Percentiles rank a stretch among this genome's conserved stretches.
phyloP scores from a whole-genome alignment of 2,113 vertebrate species.

The Odobenus rosmarus region DNA sequence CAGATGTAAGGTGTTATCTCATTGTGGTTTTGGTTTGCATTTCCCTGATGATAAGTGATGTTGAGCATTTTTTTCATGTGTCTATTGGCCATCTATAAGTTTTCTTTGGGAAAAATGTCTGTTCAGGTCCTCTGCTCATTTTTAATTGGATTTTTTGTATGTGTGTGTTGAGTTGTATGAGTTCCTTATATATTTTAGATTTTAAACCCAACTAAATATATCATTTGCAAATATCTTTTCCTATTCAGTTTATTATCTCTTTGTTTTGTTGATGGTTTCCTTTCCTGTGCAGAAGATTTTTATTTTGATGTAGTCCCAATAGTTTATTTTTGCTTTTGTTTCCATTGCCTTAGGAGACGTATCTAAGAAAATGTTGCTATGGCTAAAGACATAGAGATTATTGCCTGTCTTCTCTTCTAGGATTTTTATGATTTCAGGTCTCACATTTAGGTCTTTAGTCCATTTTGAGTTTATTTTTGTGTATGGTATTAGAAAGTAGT shows the following conservation, averaged over 20 bases:
- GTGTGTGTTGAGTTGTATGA: not conserved
- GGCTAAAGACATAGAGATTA: not conserved
- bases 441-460: not conserved
- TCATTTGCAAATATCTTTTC: not conserved
- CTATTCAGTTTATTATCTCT: not conserved
- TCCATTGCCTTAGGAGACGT: not conserved
- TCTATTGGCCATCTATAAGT: not conserved
- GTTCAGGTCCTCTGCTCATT: not conserved
- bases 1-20: not conserved
- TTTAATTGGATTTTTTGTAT: not conserved
- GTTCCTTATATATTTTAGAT: not conserved
- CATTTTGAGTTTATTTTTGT: not conserved
- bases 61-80: not conserved
- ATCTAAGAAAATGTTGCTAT: not conserved
- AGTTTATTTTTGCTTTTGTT: not conserved
- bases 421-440: not conserved
- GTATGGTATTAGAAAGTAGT: not conserved
- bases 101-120: not conserved
- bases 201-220: not conserved
- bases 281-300: not conserved
- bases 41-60: not conserved
- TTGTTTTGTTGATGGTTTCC: not conserved
- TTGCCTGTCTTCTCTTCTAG: not conserved
- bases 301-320: not conserved
- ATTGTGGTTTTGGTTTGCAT: not conserved